phyloP scores from a whole-genome alignment of 2,888 invertebrate species.

The Halictus ligatus region DNA sequence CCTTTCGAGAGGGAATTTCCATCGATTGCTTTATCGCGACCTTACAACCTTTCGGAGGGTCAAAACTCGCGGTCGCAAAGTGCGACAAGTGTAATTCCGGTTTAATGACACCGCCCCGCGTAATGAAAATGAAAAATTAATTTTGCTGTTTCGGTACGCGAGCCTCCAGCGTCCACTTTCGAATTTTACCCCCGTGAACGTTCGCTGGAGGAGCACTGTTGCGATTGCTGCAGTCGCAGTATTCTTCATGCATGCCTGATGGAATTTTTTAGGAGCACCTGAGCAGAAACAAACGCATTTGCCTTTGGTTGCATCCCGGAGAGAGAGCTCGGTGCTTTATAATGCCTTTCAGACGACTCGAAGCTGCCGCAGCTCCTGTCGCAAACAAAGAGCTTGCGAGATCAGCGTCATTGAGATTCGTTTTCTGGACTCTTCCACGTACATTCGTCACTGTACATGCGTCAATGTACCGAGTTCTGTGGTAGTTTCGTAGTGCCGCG shows the following conservation, averaged over 20 bases:
- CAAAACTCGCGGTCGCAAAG: not conserved
- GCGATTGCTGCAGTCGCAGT: not conserved
- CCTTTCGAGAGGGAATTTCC: not conserved
- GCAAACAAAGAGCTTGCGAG: not conserved
- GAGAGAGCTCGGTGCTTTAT: not conserved
- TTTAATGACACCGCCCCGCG: conserved; percentile 10
- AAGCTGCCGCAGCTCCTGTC: not conserved
- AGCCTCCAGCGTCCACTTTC: not conserved
- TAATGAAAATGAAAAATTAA: not conserved
- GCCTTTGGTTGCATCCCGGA: not conserved
- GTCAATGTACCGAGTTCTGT: not conserved
- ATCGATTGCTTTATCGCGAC: not conserved
- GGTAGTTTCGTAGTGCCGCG: not conserved
- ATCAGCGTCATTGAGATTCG: not conserved
- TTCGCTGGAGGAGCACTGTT: not conserved
- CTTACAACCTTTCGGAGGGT: not conserved
- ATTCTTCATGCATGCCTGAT: conserved; percentile 5
- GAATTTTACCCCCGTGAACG: not conserved
- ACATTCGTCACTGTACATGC: not conserved
- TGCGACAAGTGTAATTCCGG: conserved; percentile 2
- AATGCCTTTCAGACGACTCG: not conserved
- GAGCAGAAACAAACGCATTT: not conserved
- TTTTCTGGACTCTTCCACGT: not conserved
- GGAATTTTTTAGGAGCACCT: conserved; percentile 8
- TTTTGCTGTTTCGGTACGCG: not conserved